A percentile compares a stretch with the other conserved stretches of the same genome.
phyloP scores from a whole-genome alignment of 1,140 invertebrate species.

The Brachionus rubens region DNA sequence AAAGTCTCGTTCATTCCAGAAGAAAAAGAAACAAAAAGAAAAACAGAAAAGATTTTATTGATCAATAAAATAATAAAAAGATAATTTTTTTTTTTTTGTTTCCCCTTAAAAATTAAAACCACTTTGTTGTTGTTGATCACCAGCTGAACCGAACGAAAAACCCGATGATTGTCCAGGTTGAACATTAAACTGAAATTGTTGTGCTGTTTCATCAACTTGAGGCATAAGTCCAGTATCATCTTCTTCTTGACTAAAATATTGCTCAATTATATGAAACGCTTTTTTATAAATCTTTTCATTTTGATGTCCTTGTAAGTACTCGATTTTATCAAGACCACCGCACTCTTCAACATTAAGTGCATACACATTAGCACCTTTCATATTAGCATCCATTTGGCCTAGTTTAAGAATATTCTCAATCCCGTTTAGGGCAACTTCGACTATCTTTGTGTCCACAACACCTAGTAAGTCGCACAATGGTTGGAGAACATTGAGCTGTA shows the following conservation, averaged over 20 bases:
- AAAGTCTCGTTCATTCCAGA: constrained; percentile 1
- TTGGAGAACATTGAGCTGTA: constrained; percentile 75
- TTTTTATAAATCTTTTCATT: constrained; percentile 92
- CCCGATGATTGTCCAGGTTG: neutral
- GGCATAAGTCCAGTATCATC: constrained; percentile 44
- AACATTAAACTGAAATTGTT: constrained; percentile 46
- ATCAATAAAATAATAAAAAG: too few species aligned
- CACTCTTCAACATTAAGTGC: constrained; percentile 90
- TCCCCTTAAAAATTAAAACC: constrained; percentile 45
- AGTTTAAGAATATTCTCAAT: constrained; percentile 90
- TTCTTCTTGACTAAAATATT: constrained; percentile 78
- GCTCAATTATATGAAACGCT: constrained; percentile 89
- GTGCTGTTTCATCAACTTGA: neutral
- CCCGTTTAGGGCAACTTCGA: constrained; percentile 93
- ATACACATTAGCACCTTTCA: constrained; percentile 75
- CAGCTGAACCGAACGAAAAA: neutral
- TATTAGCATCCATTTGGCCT: constrained; percentile 76
- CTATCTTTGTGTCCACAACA: constrained; percentile 89
- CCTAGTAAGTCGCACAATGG: constrained; percentile 89
- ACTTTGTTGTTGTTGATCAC: constrained; percentile 16
- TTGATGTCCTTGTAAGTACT: constrained; percentile 87
- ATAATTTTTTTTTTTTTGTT: neutral
- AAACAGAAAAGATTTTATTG: neutral
- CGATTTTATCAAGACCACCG: constrained; percentile 75
- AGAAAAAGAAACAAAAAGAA: neutral